phyloP scores from a whole-genome alignment of 1,140 invertebrate genomes.

The Leptoteleia sp. region DNA sequence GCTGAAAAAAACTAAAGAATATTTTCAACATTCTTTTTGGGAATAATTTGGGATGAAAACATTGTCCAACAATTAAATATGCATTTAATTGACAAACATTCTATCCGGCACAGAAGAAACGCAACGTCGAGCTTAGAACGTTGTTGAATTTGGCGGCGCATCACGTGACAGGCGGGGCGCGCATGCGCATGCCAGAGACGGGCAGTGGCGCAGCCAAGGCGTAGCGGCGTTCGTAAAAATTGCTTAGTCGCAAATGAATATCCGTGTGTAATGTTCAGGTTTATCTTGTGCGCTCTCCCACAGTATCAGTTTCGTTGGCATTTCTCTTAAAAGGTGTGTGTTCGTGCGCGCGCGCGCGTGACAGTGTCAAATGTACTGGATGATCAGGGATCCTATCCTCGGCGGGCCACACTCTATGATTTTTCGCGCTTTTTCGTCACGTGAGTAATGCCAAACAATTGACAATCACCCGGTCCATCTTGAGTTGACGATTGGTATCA shows the following conservation, averaged over 20 bases:
- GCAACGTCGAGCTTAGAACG: no score
- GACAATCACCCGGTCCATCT: no score
- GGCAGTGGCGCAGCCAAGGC: neutral
- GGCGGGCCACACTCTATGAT: neutral
- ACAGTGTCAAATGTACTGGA: neutral
- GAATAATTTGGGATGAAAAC: no score
- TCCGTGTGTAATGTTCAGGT: neutral
- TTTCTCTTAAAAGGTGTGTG: neutral
- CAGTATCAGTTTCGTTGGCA: neutral
- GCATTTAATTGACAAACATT: no score
- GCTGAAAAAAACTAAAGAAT: no score
- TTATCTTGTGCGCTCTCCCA: neutral
- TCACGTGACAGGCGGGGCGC: neutral
- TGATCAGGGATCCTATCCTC: neutral
- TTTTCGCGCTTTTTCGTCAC: neutral
- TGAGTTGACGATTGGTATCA: no score
- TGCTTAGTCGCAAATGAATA: neutral
- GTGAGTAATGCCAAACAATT: neutral
- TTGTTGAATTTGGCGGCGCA: no score
- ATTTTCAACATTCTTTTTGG: no score
- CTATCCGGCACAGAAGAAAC: no score
- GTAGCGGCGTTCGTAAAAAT: conserved; percentile 3
- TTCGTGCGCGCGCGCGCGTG: neutral
- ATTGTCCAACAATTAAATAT: no score
- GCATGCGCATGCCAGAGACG: neutral